phyloP scores from a whole-genome alignment of 2,888 invertebrate species.

The Apamea epomidion region DNA sequence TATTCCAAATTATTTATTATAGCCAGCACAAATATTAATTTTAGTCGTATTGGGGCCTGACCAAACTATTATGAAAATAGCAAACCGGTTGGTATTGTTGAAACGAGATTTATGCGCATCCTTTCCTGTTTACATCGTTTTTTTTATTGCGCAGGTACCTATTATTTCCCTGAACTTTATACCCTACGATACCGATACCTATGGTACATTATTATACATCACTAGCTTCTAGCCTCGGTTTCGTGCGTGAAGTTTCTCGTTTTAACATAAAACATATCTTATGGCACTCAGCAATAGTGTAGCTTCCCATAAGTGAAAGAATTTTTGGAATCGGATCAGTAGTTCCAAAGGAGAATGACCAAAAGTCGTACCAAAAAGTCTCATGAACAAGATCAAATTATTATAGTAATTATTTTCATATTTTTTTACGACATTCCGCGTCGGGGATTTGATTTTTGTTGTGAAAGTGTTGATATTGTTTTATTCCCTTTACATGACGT shows the following conservation, averaged over 20 bases:
- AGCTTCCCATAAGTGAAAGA: background rate
- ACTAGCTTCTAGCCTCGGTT: background rate
- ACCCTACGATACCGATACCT: too few species aligned
- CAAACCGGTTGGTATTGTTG: background rate
- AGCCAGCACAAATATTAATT: background rate
- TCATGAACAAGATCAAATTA: too few species aligned
- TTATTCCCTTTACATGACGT: too few species aligned
- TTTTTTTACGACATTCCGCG: too few species aligned
- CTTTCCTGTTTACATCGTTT: background rate
- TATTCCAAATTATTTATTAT: background rate
- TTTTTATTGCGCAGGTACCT: background rate
- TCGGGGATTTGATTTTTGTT: too few species aligned
- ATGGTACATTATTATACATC: too few species aligned
- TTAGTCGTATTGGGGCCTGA: slow-evolving; percentile 3
- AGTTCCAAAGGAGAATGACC: background rate
- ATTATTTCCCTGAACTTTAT: slow-evolving; percentile 1
- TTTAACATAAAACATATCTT: background rate
- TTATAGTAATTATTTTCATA: too few species aligned
- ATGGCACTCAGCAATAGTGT: background rate
- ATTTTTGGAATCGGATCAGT: background rate
- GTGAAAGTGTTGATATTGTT: too few species aligned
- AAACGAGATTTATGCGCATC: background rate
- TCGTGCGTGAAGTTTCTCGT: background rate
- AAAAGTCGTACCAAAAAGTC: too few species aligned
- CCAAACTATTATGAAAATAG: slow-evolving; percentile 3